Evolutionary conservation across 2,113 vertebrate genomes (phyloP).

Genomic region (Laticauda colubrina): DNA sequence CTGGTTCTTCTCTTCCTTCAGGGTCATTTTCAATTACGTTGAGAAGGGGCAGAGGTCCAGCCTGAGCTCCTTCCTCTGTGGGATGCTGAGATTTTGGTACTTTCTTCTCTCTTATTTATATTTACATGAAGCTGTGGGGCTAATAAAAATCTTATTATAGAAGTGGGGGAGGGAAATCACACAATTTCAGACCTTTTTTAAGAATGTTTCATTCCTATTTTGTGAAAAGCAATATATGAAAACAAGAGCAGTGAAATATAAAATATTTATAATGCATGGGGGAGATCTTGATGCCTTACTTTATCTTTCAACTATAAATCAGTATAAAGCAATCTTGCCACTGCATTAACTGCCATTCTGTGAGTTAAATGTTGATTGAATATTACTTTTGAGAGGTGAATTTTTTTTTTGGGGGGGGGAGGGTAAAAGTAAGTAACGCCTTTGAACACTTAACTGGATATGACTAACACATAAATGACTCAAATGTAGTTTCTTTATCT

Average conservation of each 20-base stretch:
- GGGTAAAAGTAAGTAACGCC: constrained; percentile 8
- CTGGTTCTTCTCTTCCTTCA: not conserved
- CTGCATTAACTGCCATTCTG: not conserved
- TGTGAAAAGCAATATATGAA: constrained; percentile 22
- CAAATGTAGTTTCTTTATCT: not conserved
- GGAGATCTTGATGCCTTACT: constrained; percentile 21
- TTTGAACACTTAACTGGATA: constrained; percentile 28
- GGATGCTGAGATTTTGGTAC: not conserved
- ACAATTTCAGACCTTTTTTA: constrained; percentile 3
- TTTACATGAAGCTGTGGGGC: not conserved
- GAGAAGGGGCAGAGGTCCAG: not conserved
- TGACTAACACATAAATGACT: not conserved
- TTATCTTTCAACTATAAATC: constrained; percentile 34
- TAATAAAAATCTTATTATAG: constrained; percentile 1
- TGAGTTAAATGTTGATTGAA: constrained; percentile 14
- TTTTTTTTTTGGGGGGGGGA: not conserved
- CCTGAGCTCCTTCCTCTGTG: not conserved
- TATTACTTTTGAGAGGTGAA: constrained; percentile 30
- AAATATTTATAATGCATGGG: constrained; percentile 37
- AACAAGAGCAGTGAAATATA: constrained; percentile 33
- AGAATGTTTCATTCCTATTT: constrained; percentile 7
- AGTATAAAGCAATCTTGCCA: constrained; percentile 5
- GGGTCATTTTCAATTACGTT: not conserved
- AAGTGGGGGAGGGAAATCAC: not conserved
- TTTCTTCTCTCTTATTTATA: not conserved